Evolutionary conservation across 92 coral and sea anemone species (phyloP).

Genomic region (Porites evermanni): DNA sequence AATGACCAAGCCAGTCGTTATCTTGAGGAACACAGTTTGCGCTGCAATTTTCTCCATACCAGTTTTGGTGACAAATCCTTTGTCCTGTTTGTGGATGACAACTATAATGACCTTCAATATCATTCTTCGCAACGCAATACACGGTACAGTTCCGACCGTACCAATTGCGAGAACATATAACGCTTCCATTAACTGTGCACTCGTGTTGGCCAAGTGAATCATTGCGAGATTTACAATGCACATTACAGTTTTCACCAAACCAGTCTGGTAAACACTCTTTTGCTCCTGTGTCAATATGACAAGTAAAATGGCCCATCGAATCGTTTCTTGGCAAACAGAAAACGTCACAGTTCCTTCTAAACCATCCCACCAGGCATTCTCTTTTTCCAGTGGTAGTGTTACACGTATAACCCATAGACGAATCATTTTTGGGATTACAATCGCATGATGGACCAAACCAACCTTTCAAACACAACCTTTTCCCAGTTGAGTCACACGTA

Average conservation of each 20-base stretch:
- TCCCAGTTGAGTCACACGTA: slow-evolving; percentile 54
- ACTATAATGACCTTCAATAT: slow-evolving; percentile 51
- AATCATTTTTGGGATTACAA: slow-evolving; percentile 75
- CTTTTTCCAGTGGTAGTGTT: slow-evolving; percentile 72
- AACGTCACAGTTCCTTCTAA: slow-evolving; percentile 51
- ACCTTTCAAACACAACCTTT: slow-evolving; percentile 66
- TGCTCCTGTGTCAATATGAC: slow-evolving; percentile 63
- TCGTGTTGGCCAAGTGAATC: slow-evolving; percentile 67
- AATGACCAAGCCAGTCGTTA: slow-evolving; percentile 56
- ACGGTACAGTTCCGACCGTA: slow-evolving; percentile 72
- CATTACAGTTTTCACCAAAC: slow-evolving; percentile 82
- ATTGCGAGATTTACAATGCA: slow-evolving; percentile 56
- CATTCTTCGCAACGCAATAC: slow-evolving; percentile 54
- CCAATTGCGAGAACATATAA: slow-evolving; percentile 76
- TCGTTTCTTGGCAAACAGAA: slow-evolving; percentile 64
- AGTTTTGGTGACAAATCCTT: slow-evolving; percentile 66
- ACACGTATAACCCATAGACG: slow-evolving; percentile 68
- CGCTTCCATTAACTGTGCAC: slow-evolving; percentile 65
- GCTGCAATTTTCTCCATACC: slow-evolving; percentile 80
- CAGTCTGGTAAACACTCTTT: slow-evolving; percentile 75
- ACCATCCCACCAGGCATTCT: slow-evolving; percentile 78
- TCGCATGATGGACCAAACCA: slow-evolving; percentile 90
- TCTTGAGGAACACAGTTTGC: slow-evolving; percentile 49
- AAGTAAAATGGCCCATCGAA: slow-evolving; percentile 62
- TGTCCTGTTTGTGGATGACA: slow-evolving; percentile 61